Evolutionary conservation across 2,797 vertebrate genomes (phyloP), one percentile per base, ranked within the genome.

Genomic region (Lophotriccus pileatus): DNA sequence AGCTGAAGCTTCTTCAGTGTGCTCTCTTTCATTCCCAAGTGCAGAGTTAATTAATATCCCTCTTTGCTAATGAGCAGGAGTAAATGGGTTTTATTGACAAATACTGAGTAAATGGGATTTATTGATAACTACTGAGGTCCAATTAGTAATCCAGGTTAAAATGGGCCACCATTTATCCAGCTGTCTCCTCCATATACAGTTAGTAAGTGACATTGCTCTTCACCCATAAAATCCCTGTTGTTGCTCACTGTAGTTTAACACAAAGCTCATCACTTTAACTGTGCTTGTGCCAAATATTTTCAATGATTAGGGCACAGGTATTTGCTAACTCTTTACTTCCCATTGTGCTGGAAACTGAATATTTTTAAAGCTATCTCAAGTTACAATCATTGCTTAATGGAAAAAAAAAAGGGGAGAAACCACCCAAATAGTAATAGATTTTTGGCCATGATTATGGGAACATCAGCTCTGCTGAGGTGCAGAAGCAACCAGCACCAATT

Each of bases 11-110:
- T 81, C 56, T 67, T 86, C 69, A 53, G 52, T 59, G 59, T 75
- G 21, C 17, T 92, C 19, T 27, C 41, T 58, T 86, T 83, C 30
- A 19, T 89, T 83, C 28, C 24, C 43, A 83, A 46, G 16, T 62
- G n/a, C 44, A 56, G 56, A 84, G 81, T 55, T 95, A 94, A 94
- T 96, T 95, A 93, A 72, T 79, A 92, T 90, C 80, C 52, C 39
- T 82, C 46, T 63, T 68, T 74, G 50, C 64, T 94, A 87, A 93
- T 66, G 44, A 91, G 53, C 28, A 80, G 74, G 41, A 77, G 14
- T 64, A 93, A 91, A 80, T 74, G 56, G n/a, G 46, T 27, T 90
- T 93, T 88, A 86, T 87, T 92, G 87, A 80, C 69, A 63, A 2
- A 52, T 41, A n/a, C 46, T 1, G 3, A 62, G 47, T 74, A 81